Evolutionary conservation across 2,888 invertebrate species (phyloP), one percentile per base, ranked within the genome.

Genomic region (Drosophila flavopinicola): DNA sequence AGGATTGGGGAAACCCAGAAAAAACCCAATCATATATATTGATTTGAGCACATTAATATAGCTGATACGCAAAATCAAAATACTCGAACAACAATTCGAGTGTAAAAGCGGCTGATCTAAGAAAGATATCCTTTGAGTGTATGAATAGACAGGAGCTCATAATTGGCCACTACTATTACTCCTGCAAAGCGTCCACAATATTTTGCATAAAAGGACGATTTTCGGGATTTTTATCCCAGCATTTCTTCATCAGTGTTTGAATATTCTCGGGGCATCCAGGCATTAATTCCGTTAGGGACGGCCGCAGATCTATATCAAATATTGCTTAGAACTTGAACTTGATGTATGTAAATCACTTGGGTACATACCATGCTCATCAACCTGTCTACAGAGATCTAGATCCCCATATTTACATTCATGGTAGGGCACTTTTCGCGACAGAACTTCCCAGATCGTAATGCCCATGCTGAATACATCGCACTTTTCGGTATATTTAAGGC

Each of bases 401-500:
- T n/a, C n/a, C n/a, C n/a, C n/a, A 0, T 0, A 15, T 6, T 1
- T 2, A 23, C 0, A 7, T 15, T 10, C 0, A 11, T 32, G 0
- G 13, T 29, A 44, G 6, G 49, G 42, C 0, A 3, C 0, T 15
- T 13, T 7, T 1, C 64, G 42, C 4, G 37, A 7, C 5, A 61
- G 13, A 42, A 52, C 64, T 44, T 63, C 44, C 51, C 38, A 63
- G 1, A 29, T 51, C 0, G 44, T 63, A 20, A 63, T 39, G 15
- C 32, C 63, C 15, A 49, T 10, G 13, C 63, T 63, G 7, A 7
- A 63, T 5, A 51, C 42, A 45, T 63, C 63, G 13, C 49, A 48
- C 4, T 33, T 39, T 0, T 2, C 10, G 3, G 7, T 33, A 7
- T 51, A 63, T 1, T 0, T 3, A 0, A 0, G 0, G 0, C 25